Percentiles rank a stretch among this genome's conserved stretches.
These are phyloP conservation scores for Triops longicaudatus DNA, from an alignment of 1,140 invertebrate species.

Conservation along the genomic window DNA sequence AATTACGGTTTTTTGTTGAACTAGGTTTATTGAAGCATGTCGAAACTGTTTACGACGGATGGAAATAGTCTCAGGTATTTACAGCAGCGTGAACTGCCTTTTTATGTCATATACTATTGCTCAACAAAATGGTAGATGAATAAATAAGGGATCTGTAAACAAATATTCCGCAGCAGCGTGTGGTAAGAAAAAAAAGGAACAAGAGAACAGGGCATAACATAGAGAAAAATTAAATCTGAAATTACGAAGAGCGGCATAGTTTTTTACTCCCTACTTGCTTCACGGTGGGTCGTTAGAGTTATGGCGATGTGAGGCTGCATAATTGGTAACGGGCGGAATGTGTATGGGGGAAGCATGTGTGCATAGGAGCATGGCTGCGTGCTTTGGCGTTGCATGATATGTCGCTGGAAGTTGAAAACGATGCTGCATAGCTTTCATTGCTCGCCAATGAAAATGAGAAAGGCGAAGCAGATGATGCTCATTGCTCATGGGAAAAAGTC, in stretches of 20 bases:
- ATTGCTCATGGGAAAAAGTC: neutral
- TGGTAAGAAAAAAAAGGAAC: neutral
- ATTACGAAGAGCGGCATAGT: neutral
- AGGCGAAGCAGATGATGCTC: neutral
- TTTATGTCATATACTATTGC: neutral
- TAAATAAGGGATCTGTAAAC: neutral
- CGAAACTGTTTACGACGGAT: neutral
- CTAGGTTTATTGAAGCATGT: neutral
- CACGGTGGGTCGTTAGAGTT: conserved; percentile 14
- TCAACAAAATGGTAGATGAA: neutral
- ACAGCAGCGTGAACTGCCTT: neutral
- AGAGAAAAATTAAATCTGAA: neutral
- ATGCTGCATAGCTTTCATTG: neutral
- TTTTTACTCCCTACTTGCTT: neutral
- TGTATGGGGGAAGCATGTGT: neutral
- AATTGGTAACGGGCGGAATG: conserved; percentile 11
- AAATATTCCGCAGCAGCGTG: neutral
- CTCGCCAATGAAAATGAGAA: neutral
- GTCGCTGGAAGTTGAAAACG: conserved; percentile 11
- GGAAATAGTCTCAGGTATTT: neutral
- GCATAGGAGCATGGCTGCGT: neutral
- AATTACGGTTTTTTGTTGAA: neutral
- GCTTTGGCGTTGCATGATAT: conserved; percentile 9
- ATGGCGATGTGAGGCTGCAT: conserved; percentile 10
- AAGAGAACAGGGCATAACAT: neutral